phyloP scores from a whole-genome alignment of 2,797 vertebrate species.

The Galaxias olidus region DNA sequence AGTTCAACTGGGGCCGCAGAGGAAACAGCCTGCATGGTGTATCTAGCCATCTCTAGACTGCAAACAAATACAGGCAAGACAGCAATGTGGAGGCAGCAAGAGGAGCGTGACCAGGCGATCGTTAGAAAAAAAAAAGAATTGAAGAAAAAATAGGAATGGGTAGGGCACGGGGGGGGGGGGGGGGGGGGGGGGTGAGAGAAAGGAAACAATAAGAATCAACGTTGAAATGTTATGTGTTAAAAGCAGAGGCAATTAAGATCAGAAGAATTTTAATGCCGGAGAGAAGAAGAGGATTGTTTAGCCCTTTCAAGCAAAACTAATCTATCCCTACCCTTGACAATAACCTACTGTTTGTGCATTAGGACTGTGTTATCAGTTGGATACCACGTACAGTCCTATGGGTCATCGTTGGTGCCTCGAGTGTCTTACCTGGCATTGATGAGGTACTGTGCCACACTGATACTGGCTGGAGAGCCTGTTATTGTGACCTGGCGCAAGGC shows the following conservation, averaged over 20 bases:
- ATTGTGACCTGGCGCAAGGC: constrained; percentile 92
- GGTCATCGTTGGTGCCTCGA: constrained; percentile 30
- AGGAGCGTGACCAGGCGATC: constrained; percentile 35
- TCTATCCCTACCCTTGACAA: constrained; percentile 41
- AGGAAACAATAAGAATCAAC: constrained; percentile 68
- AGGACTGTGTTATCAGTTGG: constrained; percentile 38
- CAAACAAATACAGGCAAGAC: constrained; percentile 72
- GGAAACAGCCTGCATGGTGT: constrained; percentile 93
- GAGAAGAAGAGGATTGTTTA: constrained; percentile 51
- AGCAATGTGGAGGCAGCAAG: constrained; percentile 56
- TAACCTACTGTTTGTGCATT: constrained; percentile 32
- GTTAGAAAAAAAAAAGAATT: constrained; percentile 57
- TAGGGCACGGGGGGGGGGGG: constrained; percentile 73
- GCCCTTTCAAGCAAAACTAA: constrained; percentile 39
- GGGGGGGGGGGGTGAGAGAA: constrained; percentile 82
- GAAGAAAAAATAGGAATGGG: constrained; percentile 63
- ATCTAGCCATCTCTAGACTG: constrained; percentile 98
- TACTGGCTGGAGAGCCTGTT: constrained; percentile 90
- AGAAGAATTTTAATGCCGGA: constrained; percentile 81
- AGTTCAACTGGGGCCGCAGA: constrained; percentile 87
- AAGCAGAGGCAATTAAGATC: constrained; percentile 81
- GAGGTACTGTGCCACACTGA: constrained; percentile 95
- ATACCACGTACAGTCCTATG: constrained; percentile 29
- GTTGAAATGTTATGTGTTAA: constrained; percentile 88
- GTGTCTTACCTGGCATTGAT: constrained; percentile 92